Evolutionary conservation across 2,797 vertebrate species (phyloP).

Genomic region (Yasuhikotakia modesta): DNA sequence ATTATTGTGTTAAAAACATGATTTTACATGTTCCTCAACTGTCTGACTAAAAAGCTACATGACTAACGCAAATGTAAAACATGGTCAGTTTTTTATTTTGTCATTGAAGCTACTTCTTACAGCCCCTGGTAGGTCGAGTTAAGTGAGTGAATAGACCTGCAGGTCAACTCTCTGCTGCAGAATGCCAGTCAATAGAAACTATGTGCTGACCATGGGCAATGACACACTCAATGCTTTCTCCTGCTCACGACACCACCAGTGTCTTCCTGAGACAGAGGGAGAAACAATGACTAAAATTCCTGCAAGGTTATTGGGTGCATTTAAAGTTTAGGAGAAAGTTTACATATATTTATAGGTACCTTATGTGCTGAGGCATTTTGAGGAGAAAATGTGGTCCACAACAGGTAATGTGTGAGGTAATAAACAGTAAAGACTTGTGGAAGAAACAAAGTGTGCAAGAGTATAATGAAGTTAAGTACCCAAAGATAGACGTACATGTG

Average conservation of each 20-base stretch:
- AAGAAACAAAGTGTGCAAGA: background rate
- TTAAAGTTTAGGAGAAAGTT: no score
- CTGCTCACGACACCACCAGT: conserved; percentile 83
- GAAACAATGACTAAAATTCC: background rate
- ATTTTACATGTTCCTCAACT: background rate
- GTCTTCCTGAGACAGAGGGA: conserved; percentile 70
- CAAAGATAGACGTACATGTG: no score
- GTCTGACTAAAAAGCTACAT: background rate
- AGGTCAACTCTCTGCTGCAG: conserved; percentile 83
- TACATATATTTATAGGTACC: conserved; percentile 66
- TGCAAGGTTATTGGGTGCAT: background rate
- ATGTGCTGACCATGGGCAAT: conserved; percentile 80
- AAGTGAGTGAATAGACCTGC: conserved; percentile 68
- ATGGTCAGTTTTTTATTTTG: conserved; percentile 6
- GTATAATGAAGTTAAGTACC: background rate
- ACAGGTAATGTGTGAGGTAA: conserved; percentile 75
- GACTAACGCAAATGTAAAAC: background rate
- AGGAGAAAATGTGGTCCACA: conserved; percentile 83
- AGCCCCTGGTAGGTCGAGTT: conserved; percentile 50
- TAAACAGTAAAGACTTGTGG: background rate
- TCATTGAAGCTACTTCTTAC: conserved; percentile 62
- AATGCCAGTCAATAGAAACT: conserved; percentile 88
- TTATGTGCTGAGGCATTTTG: conserved; percentile 85
- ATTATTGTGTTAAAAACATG: conserved; percentile 14
- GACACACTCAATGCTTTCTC: conserved; percentile 75